Evolutionary conservation across 2,113 vertebrate species (phyloP).

Genomic region (Thomomys bottae): DNA sequence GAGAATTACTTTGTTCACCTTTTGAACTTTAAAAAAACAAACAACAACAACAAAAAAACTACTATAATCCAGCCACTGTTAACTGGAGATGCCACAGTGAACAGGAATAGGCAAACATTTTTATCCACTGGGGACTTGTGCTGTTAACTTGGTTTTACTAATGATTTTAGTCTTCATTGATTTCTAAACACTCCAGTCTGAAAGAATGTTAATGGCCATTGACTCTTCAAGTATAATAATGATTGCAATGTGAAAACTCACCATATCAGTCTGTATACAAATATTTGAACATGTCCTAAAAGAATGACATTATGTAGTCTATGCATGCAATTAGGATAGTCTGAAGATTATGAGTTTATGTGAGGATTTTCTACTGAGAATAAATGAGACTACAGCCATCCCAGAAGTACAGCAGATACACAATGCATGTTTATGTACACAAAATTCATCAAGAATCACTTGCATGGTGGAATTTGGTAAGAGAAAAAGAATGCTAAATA

Average conservation of each 20-base stretch:
- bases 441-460: conserved; percentile 12
- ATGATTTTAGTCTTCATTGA: neutral
- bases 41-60: too few species aligned
- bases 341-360: neutral
- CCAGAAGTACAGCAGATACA: neutral
- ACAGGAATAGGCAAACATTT: neutral
- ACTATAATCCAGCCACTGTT: neutral
- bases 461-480: neutral
- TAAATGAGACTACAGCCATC: conserved; percentile 4
- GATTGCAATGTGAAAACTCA: conserved; percentile 28
- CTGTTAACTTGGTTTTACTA: neutral
- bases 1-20: conserved; percentile 1
- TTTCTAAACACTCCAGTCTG: neutral
- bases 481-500: conserved; percentile 8
- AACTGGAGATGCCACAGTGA: neutral
- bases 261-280: neutral
- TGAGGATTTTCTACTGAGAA: neutral
- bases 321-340: neutral
- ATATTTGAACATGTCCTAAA: neutral
- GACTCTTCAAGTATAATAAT: conserved; percentile 32
- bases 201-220: conserved; percentile 10
- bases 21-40: too few species aligned
- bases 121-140: neutral
- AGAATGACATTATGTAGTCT: neutral
- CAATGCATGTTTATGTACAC: neutral